Conservation (phyloP, 2,888 invertebrate genomes). For the Axea sp. region DNA sequence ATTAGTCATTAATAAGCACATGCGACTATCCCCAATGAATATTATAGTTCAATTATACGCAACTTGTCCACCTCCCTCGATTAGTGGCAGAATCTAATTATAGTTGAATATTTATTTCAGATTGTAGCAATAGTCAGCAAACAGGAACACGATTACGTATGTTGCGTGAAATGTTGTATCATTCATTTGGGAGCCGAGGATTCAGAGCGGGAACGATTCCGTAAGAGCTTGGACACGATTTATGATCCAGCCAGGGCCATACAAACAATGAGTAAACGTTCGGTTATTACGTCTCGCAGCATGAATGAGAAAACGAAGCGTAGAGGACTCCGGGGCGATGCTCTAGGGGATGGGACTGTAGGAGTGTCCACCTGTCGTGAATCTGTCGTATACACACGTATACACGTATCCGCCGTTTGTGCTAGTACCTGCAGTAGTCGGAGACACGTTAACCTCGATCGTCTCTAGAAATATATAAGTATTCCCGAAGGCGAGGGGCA, state of each 20-base stretch:
- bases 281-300: slow-evolving; percentile 67
- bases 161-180: slow-evolving; percentile 23
- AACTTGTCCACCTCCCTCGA: slow-evolving; percentile 2
- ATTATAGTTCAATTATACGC: too few species aligned
- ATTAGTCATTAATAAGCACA: too few species aligned
- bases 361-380: slow-evolving; percentile 59
- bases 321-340: slow-evolving; percentile 4
- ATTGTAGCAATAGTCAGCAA: slow-evolving; percentile 48
- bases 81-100: slow-evolving; percentile 31
- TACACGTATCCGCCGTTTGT: slow-evolving; percentile 26
- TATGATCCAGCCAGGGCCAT: slow-evolving; percentile 62
- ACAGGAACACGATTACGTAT: slow-evolving; percentile 36
- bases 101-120: slow-evolving; percentile 44
- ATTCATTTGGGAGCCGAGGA: slow-evolving; percentile 30
- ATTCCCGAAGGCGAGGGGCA: slow-evolving; percentile 80
- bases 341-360: slow-evolving; percentile 35
- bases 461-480: slow-evolving; percentile 76
- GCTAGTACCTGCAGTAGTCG: slow-evolving; percentile 58
- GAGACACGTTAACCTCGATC: slow-evolving; percentile 62
- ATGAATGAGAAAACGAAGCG: slow-evolving; percentile 33
- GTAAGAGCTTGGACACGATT: slow-evolving; percentile 55
- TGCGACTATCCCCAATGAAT: too few species aligned
- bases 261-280: slow-evolving; percentile 71
- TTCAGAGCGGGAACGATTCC: slow-evolving; percentile 25
- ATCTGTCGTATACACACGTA: slow-evolving; percentile 51